Conservation (phyloP, 2,888 invertebrate species). For the Dryocosmus kuriphilus region DNA sequence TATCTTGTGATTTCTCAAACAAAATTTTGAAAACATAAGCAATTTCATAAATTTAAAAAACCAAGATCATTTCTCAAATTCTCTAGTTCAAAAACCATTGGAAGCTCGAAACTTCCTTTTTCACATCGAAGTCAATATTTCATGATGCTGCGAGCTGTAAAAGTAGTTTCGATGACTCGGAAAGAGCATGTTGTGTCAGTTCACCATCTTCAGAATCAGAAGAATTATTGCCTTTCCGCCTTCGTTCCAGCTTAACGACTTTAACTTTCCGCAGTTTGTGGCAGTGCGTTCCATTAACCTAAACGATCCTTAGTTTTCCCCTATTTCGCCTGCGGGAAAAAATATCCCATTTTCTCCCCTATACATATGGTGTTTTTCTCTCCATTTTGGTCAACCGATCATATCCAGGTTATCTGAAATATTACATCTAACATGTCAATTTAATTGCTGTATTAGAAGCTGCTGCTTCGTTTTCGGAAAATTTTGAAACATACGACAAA, state of each 20-base stretch:
- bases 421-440: background rate
- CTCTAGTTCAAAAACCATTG: background rate
- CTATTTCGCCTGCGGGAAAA: conserved; percentile 2
- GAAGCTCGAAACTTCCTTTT: background rate
- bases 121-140: background rate
- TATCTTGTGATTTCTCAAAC: too few species aligned
- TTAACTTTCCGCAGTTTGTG: conserved; percentile 64
- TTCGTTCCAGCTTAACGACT: conserved; percentile 59
- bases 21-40: too few species aligned
- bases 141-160: background rate
- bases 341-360: background rate
- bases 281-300: conserved; percentile 68
- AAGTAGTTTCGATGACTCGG: conserved; percentile 24
- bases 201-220: conserved; percentile 45
- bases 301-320: conserved; percentile 44
- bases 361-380: background rate
- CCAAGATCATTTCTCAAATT: background rate
- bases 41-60: too few species aligned
- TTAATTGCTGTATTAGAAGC: background rate
- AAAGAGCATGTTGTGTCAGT: conserved; percentile 7
- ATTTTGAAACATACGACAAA: background rate
- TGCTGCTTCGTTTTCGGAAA: background rate
- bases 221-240: conserved; percentile 55
- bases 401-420: conserved; percentile 2
- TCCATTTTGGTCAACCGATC: background rate